A percentile compares a stretch with the other conserved stretches of the same genome.
These are phyloP conservation scores for Hypselothyrea guttata DNA, from an alignment of 2,888 invertebrate species.

Conservation along the genomic window DNA sequence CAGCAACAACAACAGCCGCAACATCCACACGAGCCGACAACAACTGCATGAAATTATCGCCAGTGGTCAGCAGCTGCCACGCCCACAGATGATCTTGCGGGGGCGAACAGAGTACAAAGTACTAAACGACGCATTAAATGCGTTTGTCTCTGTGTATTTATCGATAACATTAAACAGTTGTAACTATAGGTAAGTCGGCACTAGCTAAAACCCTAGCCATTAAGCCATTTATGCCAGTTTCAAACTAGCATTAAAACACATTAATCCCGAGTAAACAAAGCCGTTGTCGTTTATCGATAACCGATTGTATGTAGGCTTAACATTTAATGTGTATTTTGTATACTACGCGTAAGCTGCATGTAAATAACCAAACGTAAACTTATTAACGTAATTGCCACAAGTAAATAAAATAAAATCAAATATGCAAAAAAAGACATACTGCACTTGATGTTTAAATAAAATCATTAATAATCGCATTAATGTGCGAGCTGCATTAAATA, in stretches of 20 bases:
- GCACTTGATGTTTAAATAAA: conserved; percentile 50
- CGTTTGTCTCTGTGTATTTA: conserved; percentile 9
- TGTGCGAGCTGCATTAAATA: conserved; percentile 49
- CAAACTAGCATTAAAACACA: neutral
- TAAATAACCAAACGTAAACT: conserved; percentile 60
- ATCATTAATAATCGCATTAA: conserved; percentile 45
- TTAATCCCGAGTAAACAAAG: neutral
- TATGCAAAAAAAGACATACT: conserved; percentile 6
- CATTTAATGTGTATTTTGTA: conserved; percentile 61
- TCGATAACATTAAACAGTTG: conserved; percentile 7
- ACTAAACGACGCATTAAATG: conserved; percentile 35
- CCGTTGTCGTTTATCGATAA: too few species aligned
- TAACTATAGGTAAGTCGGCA: neutral
- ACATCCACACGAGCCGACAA: conserved; percentile 12
- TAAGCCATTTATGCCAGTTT: neutral
- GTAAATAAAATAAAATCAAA: conserved; percentile 8
- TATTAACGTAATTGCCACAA: conserved; percentile 55
- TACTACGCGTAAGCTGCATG: conserved; percentile 51
- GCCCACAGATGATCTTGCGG: conserved; percentile 65
- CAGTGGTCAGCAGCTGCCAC: conserved; percentile 3
- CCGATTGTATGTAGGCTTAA: conserved; percentile 32
- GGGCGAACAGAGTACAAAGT: conserved; percentile 4
- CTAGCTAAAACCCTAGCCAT: neutral
- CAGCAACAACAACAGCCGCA: conserved; percentile 13
- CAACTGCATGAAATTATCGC: conserved; percentile 5